phyloP scores from a whole-genome alignment of 37 sponge, comb jelly and placozoan species.

The Spongia lamella region DNA sequence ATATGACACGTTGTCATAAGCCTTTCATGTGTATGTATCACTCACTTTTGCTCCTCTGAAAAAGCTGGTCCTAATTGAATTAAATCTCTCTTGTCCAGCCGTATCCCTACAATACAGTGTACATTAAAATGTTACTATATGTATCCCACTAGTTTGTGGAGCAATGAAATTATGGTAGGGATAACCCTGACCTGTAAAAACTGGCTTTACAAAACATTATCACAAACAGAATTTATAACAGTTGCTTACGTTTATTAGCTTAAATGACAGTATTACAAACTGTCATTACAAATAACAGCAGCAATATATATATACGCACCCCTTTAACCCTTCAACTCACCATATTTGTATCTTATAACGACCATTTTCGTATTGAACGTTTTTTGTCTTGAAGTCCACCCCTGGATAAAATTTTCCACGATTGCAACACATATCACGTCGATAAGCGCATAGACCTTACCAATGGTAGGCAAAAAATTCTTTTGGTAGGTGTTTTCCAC shows the following conservation, averaged over 20 bases:
- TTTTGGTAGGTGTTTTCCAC: constrained; percentile 59
- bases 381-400: constrained; percentile 70
- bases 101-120: too few species aligned
- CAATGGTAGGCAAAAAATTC: constrained; percentile 71
- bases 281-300: too few species aligned
- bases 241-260: too few species aligned
- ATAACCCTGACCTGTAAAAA: too few species aligned
- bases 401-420: constrained; percentile 19
- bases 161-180: background rate
- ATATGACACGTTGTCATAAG: too few species aligned
- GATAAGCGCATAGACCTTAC: constrained; percentile 19
- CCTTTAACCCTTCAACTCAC: constrained; percentile 9
- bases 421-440: background rate
- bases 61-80: constrained; percentile 65
- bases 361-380: background rate
- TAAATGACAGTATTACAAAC: too few species aligned
- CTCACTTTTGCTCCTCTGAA: constrained; percentile 74
- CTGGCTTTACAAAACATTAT: too few species aligned
- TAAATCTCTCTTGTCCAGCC: constrained; percentile 84
- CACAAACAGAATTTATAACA: too few species aligned
- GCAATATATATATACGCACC: too few species aligned
- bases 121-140: too few species aligned
- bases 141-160: background rate
- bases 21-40: too few species aligned
- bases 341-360: constrained; percentile 64